Conservation (phyloP, 2,113 vertebrate species). For the Bos taurus region DNA sequence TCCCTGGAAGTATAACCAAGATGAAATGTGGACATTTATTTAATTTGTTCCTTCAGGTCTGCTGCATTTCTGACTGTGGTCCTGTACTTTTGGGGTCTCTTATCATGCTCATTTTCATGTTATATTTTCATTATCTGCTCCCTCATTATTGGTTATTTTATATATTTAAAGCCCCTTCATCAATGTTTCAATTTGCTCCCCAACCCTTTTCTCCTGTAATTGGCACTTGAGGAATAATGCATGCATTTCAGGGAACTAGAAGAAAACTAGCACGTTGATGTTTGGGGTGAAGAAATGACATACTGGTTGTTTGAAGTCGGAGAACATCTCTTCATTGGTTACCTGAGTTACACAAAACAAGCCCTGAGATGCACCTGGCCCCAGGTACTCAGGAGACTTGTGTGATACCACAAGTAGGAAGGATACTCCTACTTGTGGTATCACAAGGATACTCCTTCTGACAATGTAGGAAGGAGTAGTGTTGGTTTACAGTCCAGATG, state of each 20-base stretch:
- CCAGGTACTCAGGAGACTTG: neutral
- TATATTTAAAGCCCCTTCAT: neutral
- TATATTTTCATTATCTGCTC: neutral
- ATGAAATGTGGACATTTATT: slow-evolving; percentile 8
- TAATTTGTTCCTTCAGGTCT: neutral
- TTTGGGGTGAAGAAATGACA: neutral
- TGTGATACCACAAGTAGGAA: neutral
- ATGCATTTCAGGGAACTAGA: neutral
- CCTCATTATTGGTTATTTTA: neutral
- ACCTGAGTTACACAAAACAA: neutral
- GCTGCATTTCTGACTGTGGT: neutral
- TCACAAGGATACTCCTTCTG: no score
- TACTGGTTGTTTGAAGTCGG: neutral
- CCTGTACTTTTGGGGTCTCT: neutral
- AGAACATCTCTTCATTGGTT: neutral
- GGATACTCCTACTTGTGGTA: no score
- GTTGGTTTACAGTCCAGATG: neutral
- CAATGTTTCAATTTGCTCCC: neutral
- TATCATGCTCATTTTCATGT: neutral
- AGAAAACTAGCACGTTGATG: neutral
- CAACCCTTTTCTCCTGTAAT: neutral
- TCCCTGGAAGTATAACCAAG: neutral
- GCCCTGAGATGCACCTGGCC: neutral
- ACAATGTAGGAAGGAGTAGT: neutral
- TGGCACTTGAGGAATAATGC: neutral